Evolutionary conservation across 2,888 invertebrate species (phyloP).

Genomic region (Xanthorhoe designata): DNA sequence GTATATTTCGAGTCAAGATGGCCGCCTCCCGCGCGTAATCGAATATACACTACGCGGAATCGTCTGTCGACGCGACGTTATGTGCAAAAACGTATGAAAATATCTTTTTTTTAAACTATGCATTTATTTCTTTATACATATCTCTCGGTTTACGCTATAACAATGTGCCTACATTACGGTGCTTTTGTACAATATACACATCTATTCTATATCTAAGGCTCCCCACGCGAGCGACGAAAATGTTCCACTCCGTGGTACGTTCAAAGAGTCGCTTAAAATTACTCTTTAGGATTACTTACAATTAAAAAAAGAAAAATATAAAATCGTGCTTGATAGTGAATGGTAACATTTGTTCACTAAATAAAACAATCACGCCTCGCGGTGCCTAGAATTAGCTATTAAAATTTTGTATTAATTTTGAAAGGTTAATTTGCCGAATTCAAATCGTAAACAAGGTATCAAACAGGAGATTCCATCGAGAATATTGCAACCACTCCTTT

Average conservation of each 20-base stretch:
- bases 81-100: conserved; percentile 86
- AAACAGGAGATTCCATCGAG: conserved; percentile 33
- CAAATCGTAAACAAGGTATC: conserved; percentile 17
- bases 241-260: conserved; percentile 45
- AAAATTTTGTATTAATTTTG: conserved; percentile 23
- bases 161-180: conserved; percentile 79
- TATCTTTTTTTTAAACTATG: conserved; percentile 77
- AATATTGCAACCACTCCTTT: conserved; percentile 7
- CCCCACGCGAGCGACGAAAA: conserved; percentile 42
- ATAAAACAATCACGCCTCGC: conserved; percentile 54
- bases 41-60: conserved; percentile 62
- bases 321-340: conserved; percentile 77
- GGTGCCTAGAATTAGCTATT: conserved; percentile 35
- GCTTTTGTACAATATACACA: conserved; percentile 82
- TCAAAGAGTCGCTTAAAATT: conserved; percentile 48
- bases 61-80: conserved; percentile 63
- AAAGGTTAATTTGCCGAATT: conserved; percentile 29
- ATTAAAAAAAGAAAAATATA: conserved; percentile 64
- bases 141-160: conserved; percentile 80
- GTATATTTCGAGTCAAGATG: conserved; percentile 36
- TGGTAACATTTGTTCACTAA: conserved; percentile 85
- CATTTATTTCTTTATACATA: conserved; percentile 69
- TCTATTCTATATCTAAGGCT: conserved; percentile 71
- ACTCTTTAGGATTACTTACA: conserved; percentile 68
- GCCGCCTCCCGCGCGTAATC: conserved; percentile 38